Evolutionary conservation across 2,888 invertebrate species (phyloP).

Genomic region (Chloromyia formosa): DNA sequence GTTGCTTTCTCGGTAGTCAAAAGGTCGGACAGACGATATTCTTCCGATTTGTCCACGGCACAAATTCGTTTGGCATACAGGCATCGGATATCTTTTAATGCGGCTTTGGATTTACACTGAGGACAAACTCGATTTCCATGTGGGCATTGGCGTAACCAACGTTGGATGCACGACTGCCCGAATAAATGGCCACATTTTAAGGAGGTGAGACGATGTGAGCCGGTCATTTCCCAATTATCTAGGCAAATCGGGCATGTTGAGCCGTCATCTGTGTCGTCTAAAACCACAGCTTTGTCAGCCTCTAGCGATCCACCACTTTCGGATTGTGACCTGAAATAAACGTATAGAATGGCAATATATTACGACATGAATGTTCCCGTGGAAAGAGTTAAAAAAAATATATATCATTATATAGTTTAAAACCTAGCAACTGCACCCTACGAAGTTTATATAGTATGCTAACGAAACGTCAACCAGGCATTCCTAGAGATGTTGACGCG

Average conservation of each 20-base stretch:
- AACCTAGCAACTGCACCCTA: too few species aligned
- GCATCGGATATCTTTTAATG: conserved; percentile 74
- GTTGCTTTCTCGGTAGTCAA: conserved; percentile 69
- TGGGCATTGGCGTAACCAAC: conserved; percentile 61
- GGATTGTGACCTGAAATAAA: conserved; percentile 38
- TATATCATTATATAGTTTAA: too few species aligned
- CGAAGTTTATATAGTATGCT: too few species aligned
- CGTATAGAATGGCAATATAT: too few species aligned
- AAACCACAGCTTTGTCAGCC: neutral
- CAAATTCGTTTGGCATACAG: conserved; percentile 82
- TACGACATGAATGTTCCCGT: too few species aligned
- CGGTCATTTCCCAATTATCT: conserved; percentile 87
- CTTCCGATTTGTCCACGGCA: conserved; percentile 81
- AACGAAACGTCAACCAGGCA: too few species aligned
- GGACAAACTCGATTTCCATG: conserved; percentile 73
- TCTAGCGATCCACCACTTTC: conserved; percentile 7
- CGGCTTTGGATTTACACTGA: conserved; percentile 83
- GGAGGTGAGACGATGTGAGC: conserved; percentile 85
- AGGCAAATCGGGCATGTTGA: conserved; percentile 87
- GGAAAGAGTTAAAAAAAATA: too few species aligned
- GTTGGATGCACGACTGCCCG: conserved; percentile 75
- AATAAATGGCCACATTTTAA: conserved; percentile 93
- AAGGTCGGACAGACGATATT: conserved; percentile 72
- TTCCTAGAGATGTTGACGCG: too few species aligned
- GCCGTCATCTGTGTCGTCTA: conserved; percentile 71